These are phyloP conservation scores for Palythoa caribaeorum DNA, from an alignment of 92 coral and sea anemone species.

Conservation along the genomic window DNA sequence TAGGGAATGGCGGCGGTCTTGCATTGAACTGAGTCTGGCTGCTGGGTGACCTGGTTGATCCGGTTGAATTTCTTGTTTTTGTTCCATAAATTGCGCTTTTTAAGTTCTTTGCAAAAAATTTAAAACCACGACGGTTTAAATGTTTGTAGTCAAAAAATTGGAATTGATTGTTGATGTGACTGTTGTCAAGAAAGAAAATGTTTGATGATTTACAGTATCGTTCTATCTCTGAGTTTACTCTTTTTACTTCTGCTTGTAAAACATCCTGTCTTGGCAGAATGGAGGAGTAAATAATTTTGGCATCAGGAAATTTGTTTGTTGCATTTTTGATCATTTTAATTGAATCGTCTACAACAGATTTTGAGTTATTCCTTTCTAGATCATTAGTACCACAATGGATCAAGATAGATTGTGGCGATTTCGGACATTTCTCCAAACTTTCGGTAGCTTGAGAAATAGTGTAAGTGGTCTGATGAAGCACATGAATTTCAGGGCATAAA, in stretches of 20 bases:
- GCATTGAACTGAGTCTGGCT: constrained; percentile 6
- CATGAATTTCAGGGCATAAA: constrained; percentile 2
- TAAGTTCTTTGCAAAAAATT: constrained; percentile 48
- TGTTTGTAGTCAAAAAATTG: constrained; percentile 41
- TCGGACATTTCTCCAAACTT: neutral
- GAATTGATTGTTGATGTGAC: constrained; percentile 18
- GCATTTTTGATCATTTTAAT: constrained; percentile 1
- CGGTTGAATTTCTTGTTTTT: constrained; percentile 3
- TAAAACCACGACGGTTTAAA: constrained; percentile 42
- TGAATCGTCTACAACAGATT: constrained; percentile 24
- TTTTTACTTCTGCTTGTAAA: constrained; percentile 23
- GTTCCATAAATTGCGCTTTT: constrained; percentile 55
- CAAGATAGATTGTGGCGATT: constrained; percentile 22
- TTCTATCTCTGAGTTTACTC: constrained; percentile 38
- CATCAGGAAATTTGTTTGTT: neutral
- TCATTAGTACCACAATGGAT: constrained; percentile 55
- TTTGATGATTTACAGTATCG: constrained; percentile 29
- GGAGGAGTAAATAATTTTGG: constrained; percentile 37
- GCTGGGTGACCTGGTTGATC: constrained; percentile 3
- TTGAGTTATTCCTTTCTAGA: constrained; percentile 13
- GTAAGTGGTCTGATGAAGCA: constrained; percentile 12
- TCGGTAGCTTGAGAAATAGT: constrained; percentile 13
- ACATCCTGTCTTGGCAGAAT: constrained; percentile 40
- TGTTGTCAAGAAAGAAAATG: constrained; percentile 30
- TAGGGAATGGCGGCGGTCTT: neutral